Percentiles rank a stretch among this genome's conserved stretches.
phyloP scores from a whole-genome alignment of 2,888 invertebrate species.

The Sphaerophoria taeniata region DNA sequence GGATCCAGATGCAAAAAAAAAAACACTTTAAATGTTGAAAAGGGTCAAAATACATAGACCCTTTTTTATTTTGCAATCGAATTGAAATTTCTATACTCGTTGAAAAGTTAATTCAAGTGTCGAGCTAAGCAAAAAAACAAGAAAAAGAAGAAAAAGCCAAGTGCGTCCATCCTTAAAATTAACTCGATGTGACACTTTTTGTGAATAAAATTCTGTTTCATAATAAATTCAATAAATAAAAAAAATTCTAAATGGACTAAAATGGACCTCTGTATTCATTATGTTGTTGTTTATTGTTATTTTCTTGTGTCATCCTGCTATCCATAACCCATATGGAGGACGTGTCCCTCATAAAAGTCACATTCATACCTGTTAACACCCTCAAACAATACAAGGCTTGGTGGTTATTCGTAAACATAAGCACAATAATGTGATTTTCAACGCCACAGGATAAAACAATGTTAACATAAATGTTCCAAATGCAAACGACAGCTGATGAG shows the following conservation, averaged over 20 bases:
- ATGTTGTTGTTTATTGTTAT: constrained; percentile 19
- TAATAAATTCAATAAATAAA: constrained; percentile 51
- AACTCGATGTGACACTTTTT: constrained; percentile 54
- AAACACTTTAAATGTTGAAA: not conserved
- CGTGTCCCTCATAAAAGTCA: constrained; percentile 11
- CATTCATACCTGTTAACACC: not conserved
- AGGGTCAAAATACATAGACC: not conserved
- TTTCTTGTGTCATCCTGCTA: constrained; percentile 1
- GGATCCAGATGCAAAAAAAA: no score
- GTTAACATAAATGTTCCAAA: constrained; percentile 15
- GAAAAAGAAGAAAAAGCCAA: constrained; percentile 30
- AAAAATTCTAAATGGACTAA: constrained; percentile 35
- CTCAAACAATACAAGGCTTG: not conserved
- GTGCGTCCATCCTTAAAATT: constrained; percentile 44
- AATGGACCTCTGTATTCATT: constrained; percentile 14
- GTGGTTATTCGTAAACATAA: constrained; percentile 42
- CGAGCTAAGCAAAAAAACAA: constrained; percentile 11
- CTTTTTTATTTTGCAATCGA: not conserved
- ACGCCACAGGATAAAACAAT: not conserved
- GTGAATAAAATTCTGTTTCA: constrained; percentile 62
- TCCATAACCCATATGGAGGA: not conserved
- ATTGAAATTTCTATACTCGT: not conserved
- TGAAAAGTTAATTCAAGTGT: constrained; percentile 38
- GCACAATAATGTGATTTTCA: constrained; percentile 19
- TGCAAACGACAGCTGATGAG: constrained; percentile 9